Conservation (phyloP, 2,113 vertebrate genomes). For the Myiagra hebetior region DNA sequence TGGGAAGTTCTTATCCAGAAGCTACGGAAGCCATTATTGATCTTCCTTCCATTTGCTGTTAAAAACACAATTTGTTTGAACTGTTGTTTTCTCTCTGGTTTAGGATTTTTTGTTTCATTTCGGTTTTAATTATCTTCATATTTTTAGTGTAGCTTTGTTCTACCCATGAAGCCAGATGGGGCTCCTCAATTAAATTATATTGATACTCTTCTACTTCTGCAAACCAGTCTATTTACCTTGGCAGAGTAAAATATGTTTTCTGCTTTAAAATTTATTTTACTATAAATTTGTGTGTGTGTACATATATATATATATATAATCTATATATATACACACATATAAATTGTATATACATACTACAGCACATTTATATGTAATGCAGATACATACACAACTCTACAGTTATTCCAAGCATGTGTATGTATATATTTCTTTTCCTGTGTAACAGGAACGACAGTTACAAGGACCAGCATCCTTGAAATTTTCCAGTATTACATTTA, state of each 20-base stretch:
- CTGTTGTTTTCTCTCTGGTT: not conserved
- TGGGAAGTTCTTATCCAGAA: not conserved
- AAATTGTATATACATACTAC: not conserved
- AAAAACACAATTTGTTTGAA: slow-evolving; percentile 4
- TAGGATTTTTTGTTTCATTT: slow-evolving; percentile 11
- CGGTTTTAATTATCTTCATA: slow-evolving; percentile 2
- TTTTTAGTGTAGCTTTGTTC: slow-evolving; percentile 18
- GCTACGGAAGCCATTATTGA: not conserved
- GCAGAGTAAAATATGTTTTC: not conserved
- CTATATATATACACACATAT: not conserved
- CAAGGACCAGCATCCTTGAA: not conserved
- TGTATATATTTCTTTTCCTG: not conserved
- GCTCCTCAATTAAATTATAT: not conserved
- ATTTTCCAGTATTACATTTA: not conserved
- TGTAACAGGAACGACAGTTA: not conserved
- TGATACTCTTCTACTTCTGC: not conserved
- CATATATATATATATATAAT: not conserved
- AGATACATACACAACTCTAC: not conserved
- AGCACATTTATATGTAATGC: not conserved
- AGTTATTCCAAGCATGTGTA: not conserved
- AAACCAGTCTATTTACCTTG: not conserved
- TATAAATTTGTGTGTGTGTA: not conserved
- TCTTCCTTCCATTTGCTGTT: not conserved
- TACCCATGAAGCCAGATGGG: slow-evolving; percentile 5
- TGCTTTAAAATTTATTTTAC: not conserved